A percentile compares a stretch with the other conserved stretches of the same genome.
These are phyloP conservation scores for Limulus polyphemus DNA, from an alignment of 2,888 invertebrate species.

Conservation along the genomic window DNA sequence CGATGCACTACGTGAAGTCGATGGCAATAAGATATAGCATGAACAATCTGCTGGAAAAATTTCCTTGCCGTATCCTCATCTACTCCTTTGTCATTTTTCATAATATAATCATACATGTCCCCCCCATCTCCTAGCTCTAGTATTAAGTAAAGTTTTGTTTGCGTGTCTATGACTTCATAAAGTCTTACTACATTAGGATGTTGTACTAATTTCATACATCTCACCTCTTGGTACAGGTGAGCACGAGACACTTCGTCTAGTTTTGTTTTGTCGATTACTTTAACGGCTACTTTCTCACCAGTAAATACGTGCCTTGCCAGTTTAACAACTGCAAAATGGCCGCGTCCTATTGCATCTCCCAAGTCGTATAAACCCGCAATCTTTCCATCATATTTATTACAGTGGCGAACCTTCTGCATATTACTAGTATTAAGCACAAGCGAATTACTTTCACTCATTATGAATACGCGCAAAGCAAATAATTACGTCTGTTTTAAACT, in stretches of 20 bases:
- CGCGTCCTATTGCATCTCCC: conserved; percentile 85
- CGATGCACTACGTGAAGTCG: conserved; percentile 74
- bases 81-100: conserved; percentile 78
- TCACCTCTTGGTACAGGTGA: conserved; percentile 72
- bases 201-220: conserved; percentile 98
- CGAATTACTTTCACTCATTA: no score
- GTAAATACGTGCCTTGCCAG: conserved; percentile 96
- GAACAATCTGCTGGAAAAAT: conserved; percentile 91
- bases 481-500: no score
- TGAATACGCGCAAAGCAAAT: no score
- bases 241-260: conserved; percentile 88
- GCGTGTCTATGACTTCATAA: conserved; percentile 98
- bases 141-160: conserved; percentile 91
- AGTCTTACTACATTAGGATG: conserved; percentile 96
- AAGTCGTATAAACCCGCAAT: conserved; percentile 87
- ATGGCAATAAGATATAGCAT: conserved; percentile 95
- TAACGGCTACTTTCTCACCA: conserved; percentile 42
- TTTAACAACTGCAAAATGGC: conserved; percentile 98
- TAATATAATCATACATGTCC: conserved; percentile 96
- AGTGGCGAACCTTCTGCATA: no score
- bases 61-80: conserved; percentile 46
- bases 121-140: conserved; percentile 91
- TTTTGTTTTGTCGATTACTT: conserved; percentile 93
- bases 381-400: conserved; percentile 24
- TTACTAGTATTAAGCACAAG: no score